Evolutionary conservation across 2,888 invertebrate genomes (phyloP), one percentile per base, ranked within the genome.

Genomic region (Lissonota sp.): DNA sequence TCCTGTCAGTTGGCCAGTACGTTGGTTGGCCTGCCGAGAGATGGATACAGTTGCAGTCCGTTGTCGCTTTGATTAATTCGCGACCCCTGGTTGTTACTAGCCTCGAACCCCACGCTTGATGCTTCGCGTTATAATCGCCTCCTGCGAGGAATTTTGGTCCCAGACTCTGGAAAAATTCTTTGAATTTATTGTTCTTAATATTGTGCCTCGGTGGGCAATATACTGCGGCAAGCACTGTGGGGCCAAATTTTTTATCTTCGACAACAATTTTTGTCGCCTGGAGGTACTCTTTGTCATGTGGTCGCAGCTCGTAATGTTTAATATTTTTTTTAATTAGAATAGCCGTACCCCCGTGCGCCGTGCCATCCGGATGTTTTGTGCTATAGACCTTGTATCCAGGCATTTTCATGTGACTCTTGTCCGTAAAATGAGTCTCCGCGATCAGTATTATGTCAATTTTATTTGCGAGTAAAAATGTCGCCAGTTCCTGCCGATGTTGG

Each of bases 131-230:
- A 26, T 80, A 85, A 10, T 85, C 80, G 6, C 79, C 85, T 2
- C 82, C 82, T 40, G 76, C 80, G 7, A 84, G 72, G 26, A 82
- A 86, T 26, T 80, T 67, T 5, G 78, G 46, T 6, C 83, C 83
- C 16, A 87, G 69, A 2, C 60, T 67, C 37, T 83, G 55, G 44
- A 85, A 72, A 46, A 79, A 84, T 1, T 79, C 51, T n/a, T 55
- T 26, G 42, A 82, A 87, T 63, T 81, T 58, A 55, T 84, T 72
- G 80, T 78, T 71, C 60, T 83, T 80, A 6, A 86, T 81, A 14
- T 73, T 75, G 51, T 86, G 85, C 37, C 80, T 85, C 1, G 87
- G 87, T 6, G 85, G 85, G 12, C 81, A 86, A 42, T 87, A 85
- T 49, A 84, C 75, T 26, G 85, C 83, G 58, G 79, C 76, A 14